Conservation (phyloP, 2,888 invertebrate genomes). For the Troides aeacus region DNA sequence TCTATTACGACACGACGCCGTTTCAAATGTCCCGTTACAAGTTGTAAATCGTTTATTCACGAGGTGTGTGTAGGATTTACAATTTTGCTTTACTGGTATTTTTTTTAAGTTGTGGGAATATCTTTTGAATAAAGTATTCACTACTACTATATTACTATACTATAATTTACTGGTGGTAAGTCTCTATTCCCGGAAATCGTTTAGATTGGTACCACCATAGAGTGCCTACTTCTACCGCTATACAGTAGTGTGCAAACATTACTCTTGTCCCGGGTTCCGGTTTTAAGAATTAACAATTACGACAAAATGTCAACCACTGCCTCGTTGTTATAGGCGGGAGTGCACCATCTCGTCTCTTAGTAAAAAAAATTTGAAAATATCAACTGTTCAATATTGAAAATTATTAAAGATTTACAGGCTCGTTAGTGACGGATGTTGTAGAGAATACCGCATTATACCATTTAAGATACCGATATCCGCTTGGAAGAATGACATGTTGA, state of each 20-base stretch:
- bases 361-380: background rate
- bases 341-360: too few relatives aligned
- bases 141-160: too few relatives aligned
- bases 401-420: slow-evolving; percentile 53
- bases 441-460: slow-evolving; percentile 41
- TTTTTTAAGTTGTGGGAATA: background rate
- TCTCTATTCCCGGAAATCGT: too few relatives aligned
- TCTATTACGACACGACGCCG: slow-evolving; percentile 47
- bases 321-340: too few relatives aligned
- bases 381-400: background rate
- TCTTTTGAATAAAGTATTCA: background rate
- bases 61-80: background rate
- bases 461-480: slow-evolving; percentile 45
- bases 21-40: slow-evolving; percentile 49
- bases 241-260: too few relatives aligned
- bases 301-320: too few relatives aligned
- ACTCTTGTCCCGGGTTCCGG: too few relatives aligned
- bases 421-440: slow-evolving; percentile 53
- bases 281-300: too few relatives aligned
- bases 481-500: slow-evolving; percentile 65
- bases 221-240: too few relatives aligned
- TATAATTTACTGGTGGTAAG: too few relatives aligned
- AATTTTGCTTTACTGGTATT: background rate
- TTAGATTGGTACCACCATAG: too few relatives aligned
- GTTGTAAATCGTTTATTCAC: slow-evolving; percentile 45